A percentile compares a stretch with the other conserved stretches of the same genome.
phyloP scores from a whole-genome alignment of 64 coral and sea anemone genomes.

The Stylophora pistillata region DNA sequence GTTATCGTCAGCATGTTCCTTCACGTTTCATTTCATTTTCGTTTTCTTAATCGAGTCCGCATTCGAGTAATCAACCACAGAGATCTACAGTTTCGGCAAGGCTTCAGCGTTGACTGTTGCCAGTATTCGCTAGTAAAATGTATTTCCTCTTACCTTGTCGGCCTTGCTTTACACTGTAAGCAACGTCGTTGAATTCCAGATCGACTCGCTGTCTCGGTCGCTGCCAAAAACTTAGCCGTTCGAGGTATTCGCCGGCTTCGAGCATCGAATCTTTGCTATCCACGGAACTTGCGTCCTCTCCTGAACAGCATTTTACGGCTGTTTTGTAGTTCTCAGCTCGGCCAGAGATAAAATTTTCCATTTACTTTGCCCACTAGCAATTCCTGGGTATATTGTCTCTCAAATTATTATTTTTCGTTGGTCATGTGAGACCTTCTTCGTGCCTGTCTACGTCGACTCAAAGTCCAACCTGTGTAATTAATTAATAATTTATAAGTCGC shows the following conservation, averaged over 20 bases:
- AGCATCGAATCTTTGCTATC: slow-evolving; percentile 74
- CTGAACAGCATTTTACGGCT: slow-evolving; percentile 83
- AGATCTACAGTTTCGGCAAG: neutral
- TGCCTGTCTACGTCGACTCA: neutral
- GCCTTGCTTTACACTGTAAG: slow-evolving; percentile 79
- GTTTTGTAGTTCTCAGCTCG: slow-evolving; percentile 86
- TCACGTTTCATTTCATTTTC: slow-evolving; percentile 21
- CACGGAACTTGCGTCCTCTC: slow-evolving; percentile 58
- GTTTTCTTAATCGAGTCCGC: neutral
- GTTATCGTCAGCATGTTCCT: neutral
- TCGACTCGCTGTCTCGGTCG: slow-evolving; percentile 83
- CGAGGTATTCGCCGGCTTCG: slow-evolving; percentile 82
- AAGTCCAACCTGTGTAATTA: slow-evolving; percentile 38
- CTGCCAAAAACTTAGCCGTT: slow-evolving; percentile 92
- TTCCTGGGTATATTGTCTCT: slow-evolving; percentile 12
- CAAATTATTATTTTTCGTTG: neutral
- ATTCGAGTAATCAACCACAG: neutral
- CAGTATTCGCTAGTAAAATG: neutral
- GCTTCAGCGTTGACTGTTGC: neutral
- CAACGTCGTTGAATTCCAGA: slow-evolving; percentile 81
- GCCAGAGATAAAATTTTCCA: slow-evolving; percentile 85
- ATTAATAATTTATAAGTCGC: slow-evolving; percentile 28
- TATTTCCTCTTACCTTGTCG: slow-evolving; percentile 80
- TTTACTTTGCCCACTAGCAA: slow-evolving; percentile 19
- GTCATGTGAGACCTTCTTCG: slow-evolving; percentile 40